Base-by-base conservation (phyloP, 2,113 vertebrate genomes). In the Lota lota region DNA sequence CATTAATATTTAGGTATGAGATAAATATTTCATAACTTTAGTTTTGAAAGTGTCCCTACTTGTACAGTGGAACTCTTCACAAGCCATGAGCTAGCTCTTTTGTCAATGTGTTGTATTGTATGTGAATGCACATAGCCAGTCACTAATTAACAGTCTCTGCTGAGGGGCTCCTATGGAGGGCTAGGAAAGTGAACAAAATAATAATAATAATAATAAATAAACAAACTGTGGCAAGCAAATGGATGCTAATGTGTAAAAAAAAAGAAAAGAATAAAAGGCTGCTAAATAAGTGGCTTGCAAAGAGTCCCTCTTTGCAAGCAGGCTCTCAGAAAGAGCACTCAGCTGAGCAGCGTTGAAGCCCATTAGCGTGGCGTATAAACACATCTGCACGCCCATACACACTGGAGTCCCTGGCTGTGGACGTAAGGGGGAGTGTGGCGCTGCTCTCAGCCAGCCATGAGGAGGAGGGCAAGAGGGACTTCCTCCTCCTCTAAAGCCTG, bases 101-200 rank as follows among this genome's bases (percentile, higher is more conserved):
- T 50, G 14, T 50, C 66, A 63, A 33, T 77, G 79, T 72, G 72
- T 47, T 66, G 64, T 66, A 79, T 68, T 68, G 69, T 75, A 70
- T 64, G 65, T 72, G 73, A 68, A 33, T 69, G 19, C 70, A 70
- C 69, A 70, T 74, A 22, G 17, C 22, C 24, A 76, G 54, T 67
- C 74, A 80, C 79, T 85, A 83, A 83, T 88, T 84, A 84, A 83
- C 75, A 68, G 69, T 76, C 74, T 82, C 61, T 58, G 74, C 57
- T 78, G 68, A 75, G 71, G 74, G 59, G 66, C 65, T 82, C 50
- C 61, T 61, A 63, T 18, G 24, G 74, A 75, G 75, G 62, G 15
- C 3, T 1, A 64, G 68, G 60, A 50, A 28, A 56, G 53, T 17
- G 53, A 56, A 56, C 18, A 11, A 47, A 47, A 47, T 47, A 47